Evolutionary conservation across 2,888 invertebrate genomes (phyloP), one percentile per base, ranked within the genome.

Genomic region (Octonoba sinensis): DNA sequence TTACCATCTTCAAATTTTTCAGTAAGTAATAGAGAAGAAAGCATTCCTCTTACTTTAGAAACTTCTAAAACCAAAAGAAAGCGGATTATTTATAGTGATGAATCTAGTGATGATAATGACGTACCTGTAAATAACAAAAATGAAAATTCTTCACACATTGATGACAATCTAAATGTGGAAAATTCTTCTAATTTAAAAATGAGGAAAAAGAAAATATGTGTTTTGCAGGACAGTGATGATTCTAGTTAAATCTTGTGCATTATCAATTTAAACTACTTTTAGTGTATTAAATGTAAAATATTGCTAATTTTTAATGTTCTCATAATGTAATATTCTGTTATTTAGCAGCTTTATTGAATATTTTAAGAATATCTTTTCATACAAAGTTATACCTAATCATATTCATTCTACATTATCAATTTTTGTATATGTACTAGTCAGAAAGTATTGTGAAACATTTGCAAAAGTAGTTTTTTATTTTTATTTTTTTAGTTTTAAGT

Each of bases 151-250:
- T 20, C 47, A 36, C 13, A 16, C 12, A n/a, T n/a, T 3, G 47
- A 64, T 46, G 16, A 22, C 8, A 2, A 22, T n/a, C 13, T 51
- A 24, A 18, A 20, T 51, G 13, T 4, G 56, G 27, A 70, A 64
- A 59, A 62, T 59, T 54, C 20, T 44, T 8, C 13, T 44, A 18
- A 13, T 0, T 54, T 65, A 0, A 47, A 46, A 49, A 3, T 12
- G 36, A 64, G 60, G 46, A 67, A 47, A 56, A 77, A 77, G 51
- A 62, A 24, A 57, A 60, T 67, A 0, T 56, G 69, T 8, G 64
- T 81, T 47, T 49, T 81, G 20, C 18, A 46, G 16, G 81, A 81
- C 20, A 81, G 81, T 69, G 81, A 81, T 69, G 78, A 79, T 46
- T 79, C 78, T 15, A 57, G 59, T 11, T 79, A 54, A 71, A 27